Evolutionary conservation across 1,140 invertebrate genomes (phyloP), one percentile per base, ranked within the genome.

Genomic region (Saccostrea glomerata): DNA sequence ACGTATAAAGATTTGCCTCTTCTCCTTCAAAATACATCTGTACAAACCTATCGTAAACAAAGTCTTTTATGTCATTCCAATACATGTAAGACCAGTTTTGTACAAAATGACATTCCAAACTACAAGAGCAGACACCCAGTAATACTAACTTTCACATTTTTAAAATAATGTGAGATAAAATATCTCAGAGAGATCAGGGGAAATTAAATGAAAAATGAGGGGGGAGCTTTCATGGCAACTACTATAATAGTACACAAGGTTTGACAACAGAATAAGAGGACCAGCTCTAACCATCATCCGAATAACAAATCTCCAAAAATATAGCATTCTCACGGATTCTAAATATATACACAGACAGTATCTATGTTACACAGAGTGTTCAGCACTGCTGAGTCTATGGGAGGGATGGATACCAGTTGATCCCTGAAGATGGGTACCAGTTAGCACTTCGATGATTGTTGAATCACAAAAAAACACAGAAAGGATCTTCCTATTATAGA

Each of bases 271-370:
- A 30, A 77, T 23, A 36, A 77, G 70, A 77, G 70, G 30, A 77
- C 70, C 70, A 77, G 70, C 70, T 77, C 70, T 77, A 36, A 77
- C 70, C 70, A 77, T 30, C 70, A 30, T 77, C 25, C 70, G 23
- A 30, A 36, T 77, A 77, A 77, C 70, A 77, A 77, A 77, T 77
- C 70, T 77, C 70, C 70, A 77, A 77, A 77, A 77, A 77, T 77
- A 77, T 25, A 77, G 30, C 70, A 77, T 77, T 77, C 70, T 77
- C 25, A 36, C 70, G 30, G 70, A 36, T 77, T 30, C 23, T 36
- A 36, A n/a, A 73, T 25, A 77, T 77, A 77, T 77, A 25, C 30
- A 77, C 70, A 77, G 13, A 40, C 70, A 17, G 5, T 63, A 25
- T 63, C 23, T 77, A 15, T 77, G 13, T 30, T 77, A 30, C 25